phyloP scores from a whole-genome alignment of 2,113 vertebrate species.

The Phaethornis superciliosus region DNA sequence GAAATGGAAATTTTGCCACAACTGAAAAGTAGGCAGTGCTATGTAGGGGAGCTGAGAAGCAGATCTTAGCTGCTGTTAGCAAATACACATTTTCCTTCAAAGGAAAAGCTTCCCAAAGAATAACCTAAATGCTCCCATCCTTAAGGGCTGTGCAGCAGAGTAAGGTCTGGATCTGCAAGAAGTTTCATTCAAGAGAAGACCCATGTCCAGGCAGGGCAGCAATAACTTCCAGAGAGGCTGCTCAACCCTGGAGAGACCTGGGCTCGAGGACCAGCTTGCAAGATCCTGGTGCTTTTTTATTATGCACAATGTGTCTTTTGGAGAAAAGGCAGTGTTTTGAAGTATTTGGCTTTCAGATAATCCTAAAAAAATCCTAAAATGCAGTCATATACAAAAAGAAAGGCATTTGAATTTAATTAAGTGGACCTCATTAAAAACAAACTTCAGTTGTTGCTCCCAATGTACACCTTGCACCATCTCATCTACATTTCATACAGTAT shows the following conservation, averaged over 20 bases:
- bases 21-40: background rate
- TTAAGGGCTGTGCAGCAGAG: background rate
- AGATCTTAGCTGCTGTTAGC: background rate
- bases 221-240: background rate
- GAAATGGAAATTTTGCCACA: background rate
- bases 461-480: background rate
- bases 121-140: background rate
- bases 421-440: background rate
- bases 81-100: background rate
- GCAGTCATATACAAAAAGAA: background rate
- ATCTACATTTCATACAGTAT: background rate
- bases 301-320: background rate
- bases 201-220: background rate
- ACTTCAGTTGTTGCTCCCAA: background rate
- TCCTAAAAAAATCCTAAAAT: background rate
- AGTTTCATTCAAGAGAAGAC: background rate
- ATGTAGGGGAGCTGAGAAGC: background rate
- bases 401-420: background rate
- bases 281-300: background rate
- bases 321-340: background rate
- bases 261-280: background rate
- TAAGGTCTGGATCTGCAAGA: background rate
- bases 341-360: conserved; percentile 12
- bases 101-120: background rate
- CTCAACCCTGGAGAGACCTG: too few relatives aligned